Evolutionary conservation across 2,113 vertebrate genomes (phyloP).

Genomic region (Gallinago jamesoni): DNA sequence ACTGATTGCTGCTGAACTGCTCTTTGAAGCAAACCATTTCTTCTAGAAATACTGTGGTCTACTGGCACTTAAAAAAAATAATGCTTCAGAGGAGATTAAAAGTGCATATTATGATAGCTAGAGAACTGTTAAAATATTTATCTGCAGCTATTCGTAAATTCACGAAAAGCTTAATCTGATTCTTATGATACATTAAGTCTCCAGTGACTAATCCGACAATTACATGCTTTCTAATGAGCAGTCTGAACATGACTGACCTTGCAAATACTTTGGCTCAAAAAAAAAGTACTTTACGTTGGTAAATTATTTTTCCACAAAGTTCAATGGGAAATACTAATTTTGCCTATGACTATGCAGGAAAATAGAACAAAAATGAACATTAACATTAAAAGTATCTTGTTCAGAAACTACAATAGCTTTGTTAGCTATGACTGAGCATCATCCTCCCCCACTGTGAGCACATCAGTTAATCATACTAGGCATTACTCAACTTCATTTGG

Average conservation of each 20-base stretch:
- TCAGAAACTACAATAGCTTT: conserved; percentile 1
- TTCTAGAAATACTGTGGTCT: neutral
- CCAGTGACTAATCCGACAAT: conserved; percentile 20
- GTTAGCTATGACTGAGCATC: conserved; percentile 28
- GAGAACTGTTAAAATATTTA: conserved; percentile 32
- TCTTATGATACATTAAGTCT: conserved; percentile 46
- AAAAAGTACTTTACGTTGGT: neutral
- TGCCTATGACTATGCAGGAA: neutral
- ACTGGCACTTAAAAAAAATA: neutral
- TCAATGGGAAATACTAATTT: neutral
- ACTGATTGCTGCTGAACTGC: neutral
- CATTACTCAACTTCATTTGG: conserved; percentile 57
- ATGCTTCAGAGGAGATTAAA: neutral
- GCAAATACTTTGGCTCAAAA: conserved; percentile 11
- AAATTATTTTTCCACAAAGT: neutral
- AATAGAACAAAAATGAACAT: neutral
- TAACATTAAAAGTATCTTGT: neutral
- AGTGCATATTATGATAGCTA: neutral
- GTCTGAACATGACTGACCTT: conserved; percentile 20
- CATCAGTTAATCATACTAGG: conserved; percentile 50
- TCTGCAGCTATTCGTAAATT: neutral
- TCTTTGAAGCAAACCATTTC: neutral
- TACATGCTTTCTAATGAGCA: conserved; percentile 42
- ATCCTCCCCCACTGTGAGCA: conserved; percentile 37
- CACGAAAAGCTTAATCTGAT: conserved; percentile 49